These are phyloP conservation scores for Tigriopus californicus DNA, from an alignment of 2,888 invertebrate genomes.

Conservation along the genomic window DNA sequence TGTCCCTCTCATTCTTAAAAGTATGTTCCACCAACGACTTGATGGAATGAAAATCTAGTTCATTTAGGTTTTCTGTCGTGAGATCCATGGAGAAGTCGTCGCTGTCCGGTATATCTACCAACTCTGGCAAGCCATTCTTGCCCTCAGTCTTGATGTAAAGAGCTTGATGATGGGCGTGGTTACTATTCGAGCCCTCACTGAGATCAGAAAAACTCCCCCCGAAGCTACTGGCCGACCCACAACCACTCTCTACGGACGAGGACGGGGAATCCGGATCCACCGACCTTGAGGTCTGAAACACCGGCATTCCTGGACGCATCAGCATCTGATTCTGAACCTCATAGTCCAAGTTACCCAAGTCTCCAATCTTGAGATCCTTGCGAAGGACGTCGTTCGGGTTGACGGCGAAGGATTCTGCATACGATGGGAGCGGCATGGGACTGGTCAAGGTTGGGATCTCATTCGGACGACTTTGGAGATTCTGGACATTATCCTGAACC, in stretches of 20 bases:
- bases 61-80: not conserved
- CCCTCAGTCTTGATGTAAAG: not conserved
- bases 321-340: not conserved
- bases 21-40: conserved; percentile 11
- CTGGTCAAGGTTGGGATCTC: not conserved
- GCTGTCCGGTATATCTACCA: not conserved
- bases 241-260: not conserved
- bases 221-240: not conserved
- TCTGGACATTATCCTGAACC: not conserved
- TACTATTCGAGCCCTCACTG: not conserved
- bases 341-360: not conserved
- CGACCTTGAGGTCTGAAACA: not conserved
- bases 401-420: conserved; percentile 12
- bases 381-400: conserved; percentile 13
- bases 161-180: not conserved
- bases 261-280: not conserved
- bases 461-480: not conserved
- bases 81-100: not conserved
- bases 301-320: not conserved
- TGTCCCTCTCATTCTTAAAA: conserved; percentile 7
- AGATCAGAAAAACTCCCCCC: not conserved
- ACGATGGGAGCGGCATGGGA: not conserved
- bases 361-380: not conserved
- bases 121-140: not conserved
- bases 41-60: conserved; percentile 12